Base-by-base conservation (phyloP, 2,113 vertebrate species). In the Agapornis roseicollis region DNA sequence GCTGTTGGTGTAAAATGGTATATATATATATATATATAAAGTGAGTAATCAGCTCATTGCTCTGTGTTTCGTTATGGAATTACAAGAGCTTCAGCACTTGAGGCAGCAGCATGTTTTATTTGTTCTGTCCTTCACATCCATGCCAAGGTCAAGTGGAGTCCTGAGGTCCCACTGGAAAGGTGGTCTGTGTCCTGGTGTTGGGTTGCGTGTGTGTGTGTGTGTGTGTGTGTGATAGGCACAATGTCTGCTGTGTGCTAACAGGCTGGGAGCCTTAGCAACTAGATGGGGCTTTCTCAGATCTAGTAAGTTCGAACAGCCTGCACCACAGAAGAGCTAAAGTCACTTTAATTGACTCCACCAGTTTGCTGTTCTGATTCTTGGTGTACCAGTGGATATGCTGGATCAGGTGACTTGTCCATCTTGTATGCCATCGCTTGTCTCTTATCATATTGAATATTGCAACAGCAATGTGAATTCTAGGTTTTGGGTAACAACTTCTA, bases 1-100 rank as follows among this genome's bases (percentile, higher is more conserved):
- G 92, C 94, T 90, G 55, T 94, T 93, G 92, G 93, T 76, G 10
- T 84, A 6, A 60, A 65, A 64, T 1, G 17, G 88, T 83, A 44
- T 46, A 7, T 44, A 66, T 76, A 22, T 73, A 41, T 15, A 85
- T 83, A 44, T 46, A 7, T 44, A 66, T 76, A 22, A 77, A 41
- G 29, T 65, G 64, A 80, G 85, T 58, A 28, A 84, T 65, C 17
- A 1, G 25, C 63, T 85, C 44, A 2, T 28, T 85, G 89, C 74
- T 85, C 72, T 96, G 3, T 74, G 68, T 77, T 71, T 83, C 79
- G 88, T 64, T 73, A 47, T 68, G 61, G 55, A 74, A 86, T 31
- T 14, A 7, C 2, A 33, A 74, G 41, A 65, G 76, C 76, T 82
- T 85, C 68, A 28, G 87, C 18, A 33, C 71, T 66, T 73, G 68